Conservation (phyloP, 2,888 invertebrate species). For the Ceramica pisi region DNA sequence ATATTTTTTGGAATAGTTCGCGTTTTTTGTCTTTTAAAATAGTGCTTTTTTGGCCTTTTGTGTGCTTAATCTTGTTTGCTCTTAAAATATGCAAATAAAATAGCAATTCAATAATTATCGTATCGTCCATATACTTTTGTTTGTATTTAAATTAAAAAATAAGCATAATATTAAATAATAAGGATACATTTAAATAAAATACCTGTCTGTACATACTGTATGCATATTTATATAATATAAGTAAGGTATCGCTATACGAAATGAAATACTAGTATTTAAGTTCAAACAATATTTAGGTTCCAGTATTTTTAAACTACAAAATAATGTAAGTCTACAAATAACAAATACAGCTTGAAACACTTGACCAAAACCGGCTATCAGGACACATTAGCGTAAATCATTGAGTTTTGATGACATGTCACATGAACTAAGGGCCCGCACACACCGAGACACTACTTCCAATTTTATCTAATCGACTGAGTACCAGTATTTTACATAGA, state of each 20-base stretch:
- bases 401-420: slow-evolving; percentile 18
- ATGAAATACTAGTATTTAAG: background rate
- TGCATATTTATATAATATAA: slow-evolving; percentile 2
- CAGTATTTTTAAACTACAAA: background rate
- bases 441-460: background rate
- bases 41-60: slow-evolving; percentile 22
- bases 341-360: slow-evolving; percentile 9
- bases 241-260: background rate
- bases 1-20: slow-evolving; percentile 41
- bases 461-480: too few species aligned
- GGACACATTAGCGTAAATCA: slow-evolving; percentile 43
- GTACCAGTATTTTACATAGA: too few species aligned
- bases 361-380: slow-evolving; percentile 13
- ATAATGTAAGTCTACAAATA: slow-evolving; percentile 8
- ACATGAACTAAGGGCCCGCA: background rate
- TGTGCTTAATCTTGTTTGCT: slow-evolving; percentile 8
- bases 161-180: background rate
- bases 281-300: background rate
- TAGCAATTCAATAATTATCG: slow-evolving; percentile 9
- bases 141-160: slow-evolving; percentile 10
- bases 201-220: background rate
- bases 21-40: slow-evolving; percentile 22
- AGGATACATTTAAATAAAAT: background rate
- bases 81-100: slow-evolving; percentile 38
- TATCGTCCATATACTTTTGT: slow-evolving; percentile 2